Evolutionary conservation across 1,140 invertebrate species (phyloP).

Genomic region (Habropoda laboriosa): DNA sequence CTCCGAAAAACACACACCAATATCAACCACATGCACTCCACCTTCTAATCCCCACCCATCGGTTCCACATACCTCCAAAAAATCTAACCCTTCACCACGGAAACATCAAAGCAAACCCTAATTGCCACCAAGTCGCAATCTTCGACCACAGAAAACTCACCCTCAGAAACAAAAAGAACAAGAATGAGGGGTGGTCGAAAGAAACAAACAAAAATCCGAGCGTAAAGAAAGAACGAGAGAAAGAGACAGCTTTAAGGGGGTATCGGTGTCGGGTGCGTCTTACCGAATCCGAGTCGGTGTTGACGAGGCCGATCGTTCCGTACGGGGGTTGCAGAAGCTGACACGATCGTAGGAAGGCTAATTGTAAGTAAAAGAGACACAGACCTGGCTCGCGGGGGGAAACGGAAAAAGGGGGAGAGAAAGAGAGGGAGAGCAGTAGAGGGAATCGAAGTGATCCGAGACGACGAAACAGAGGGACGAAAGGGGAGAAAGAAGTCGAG

Average conservation of each 20-base stretch:
- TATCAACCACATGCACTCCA: no score
- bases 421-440: slow-evolving; percentile 24
- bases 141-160: not conserved
- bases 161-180: not conserved
- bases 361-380: slow-evolving; percentile 59
- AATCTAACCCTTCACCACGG: no score
- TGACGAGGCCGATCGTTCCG: slow-evolving; percentile 47
- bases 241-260: not conserved
- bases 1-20: no score
- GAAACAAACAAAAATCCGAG: not conserved
- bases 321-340: slow-evolving; percentile 54
- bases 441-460: slow-evolving; percentile 38
- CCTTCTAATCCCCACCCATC: no score
- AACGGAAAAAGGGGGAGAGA: slow-evolving; percentile 3
- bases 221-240: not conserved
- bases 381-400: not conserved
- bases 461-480: slow-evolving; percentile 16
- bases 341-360: slow-evolving; percentile 53
- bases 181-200: no score
- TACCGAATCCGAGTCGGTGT: slow-evolving; percentile 43
- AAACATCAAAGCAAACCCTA: no score
- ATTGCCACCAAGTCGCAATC: no score
- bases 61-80: no score
- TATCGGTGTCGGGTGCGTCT: slow-evolving; percentile 3
- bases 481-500: slow-evolving; percentile 27